These are phyloP conservation scores for Anoplophora glabripennis DNA, from an alignment of 1,140 invertebrate genomes.

Conservation along the genomic window DNA sequence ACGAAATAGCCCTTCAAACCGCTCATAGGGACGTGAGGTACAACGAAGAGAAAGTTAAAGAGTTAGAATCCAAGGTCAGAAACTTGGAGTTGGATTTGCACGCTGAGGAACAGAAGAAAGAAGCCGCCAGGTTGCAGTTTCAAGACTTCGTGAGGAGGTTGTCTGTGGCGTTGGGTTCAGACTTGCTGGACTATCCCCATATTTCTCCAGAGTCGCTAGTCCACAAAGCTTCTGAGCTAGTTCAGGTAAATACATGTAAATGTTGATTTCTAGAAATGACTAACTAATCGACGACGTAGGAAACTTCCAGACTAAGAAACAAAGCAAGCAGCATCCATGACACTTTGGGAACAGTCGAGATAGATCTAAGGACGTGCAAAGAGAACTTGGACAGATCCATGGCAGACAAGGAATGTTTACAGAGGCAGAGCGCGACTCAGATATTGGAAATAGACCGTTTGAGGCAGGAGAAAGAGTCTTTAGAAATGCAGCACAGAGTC, in stretches of 20 bases:
- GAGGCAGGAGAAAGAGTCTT: conserved; percentile 66
- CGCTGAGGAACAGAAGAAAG: conserved; percentile 66
- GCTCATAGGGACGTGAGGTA: conserved; percentile 68
- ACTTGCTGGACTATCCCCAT: conserved; percentile 61
- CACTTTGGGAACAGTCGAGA: conserved; percentile 60
- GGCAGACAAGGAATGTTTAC: conserved; percentile 65
- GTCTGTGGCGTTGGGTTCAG: conserved; percentile 63
- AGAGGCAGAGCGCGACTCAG: conserved; percentile 63
- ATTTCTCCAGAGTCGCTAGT: conserved; percentile 63
- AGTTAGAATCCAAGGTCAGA: conserved; percentile 69
- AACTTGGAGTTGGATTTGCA: conserved; percentile 67
- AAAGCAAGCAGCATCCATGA: conserved; percentile 58
- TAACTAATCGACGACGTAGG: conserved; percentile 41
- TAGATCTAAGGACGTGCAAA: conserved; percentile 62
- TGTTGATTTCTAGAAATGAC: neutral
- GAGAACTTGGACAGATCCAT: conserved; percentile 63
- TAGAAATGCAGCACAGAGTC: conserved; percentile 63
- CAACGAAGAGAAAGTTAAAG: conserved; percentile 68
- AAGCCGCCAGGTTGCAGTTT: conserved; percentile 60
- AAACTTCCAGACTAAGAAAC: conserved; percentile 54
- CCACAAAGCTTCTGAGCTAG: conserved; percentile 68
- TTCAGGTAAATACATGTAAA: conserved; percentile 54
- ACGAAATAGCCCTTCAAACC: conserved; percentile 68
- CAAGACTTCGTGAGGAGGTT: conserved; percentile 68
- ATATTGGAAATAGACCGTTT: conserved; percentile 50